phyloP scores from a whole-genome alignment of 2,888 invertebrate genomes.

The Acleris cristana region DNA sequence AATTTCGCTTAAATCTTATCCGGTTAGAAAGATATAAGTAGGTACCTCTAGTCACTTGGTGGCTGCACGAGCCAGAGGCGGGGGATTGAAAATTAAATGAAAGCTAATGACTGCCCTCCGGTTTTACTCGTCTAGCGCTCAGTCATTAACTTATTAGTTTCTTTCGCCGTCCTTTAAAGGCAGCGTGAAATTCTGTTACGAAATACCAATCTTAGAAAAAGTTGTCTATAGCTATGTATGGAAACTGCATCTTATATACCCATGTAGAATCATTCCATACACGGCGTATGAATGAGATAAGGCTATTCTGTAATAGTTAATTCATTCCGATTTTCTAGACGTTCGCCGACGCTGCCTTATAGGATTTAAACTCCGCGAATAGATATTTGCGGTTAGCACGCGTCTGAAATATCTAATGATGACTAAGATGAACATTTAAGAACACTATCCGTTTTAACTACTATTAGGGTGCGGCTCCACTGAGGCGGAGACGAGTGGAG shows the following conservation, averaged over 20 bases:
- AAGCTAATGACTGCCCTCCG: neutral
- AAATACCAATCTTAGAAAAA: slow-evolving; percentile 38
- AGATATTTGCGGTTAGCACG: neutral
- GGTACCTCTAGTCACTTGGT: no score
- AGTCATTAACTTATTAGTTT: slow-evolving; percentile 17
- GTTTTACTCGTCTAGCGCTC: neutral
- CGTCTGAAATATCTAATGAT: neutral
- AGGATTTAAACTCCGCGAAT: slow-evolving; percentile 3
- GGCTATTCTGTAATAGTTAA: slow-evolving; percentile 18
- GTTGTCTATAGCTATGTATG: slow-evolving; percentile 28
- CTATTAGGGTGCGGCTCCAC: no score
- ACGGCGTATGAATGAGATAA: slow-evolving; percentile 29
- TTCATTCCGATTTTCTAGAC: slow-evolving; percentile 26
- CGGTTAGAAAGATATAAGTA: no score
- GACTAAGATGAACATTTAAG: no score
- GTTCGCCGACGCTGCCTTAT: slow-evolving; percentile 16
- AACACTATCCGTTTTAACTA: no score
- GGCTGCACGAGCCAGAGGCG: no score
- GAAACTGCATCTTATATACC: slow-evolving; percentile 10
- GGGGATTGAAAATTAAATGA: no score
- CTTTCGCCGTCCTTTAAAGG: slow-evolving; percentile 21
- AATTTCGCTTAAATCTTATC: no score
- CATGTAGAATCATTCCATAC: slow-evolving; percentile 3
- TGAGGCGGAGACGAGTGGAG: no score
- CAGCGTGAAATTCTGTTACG: slow-evolving; percentile 37